A percentile compares a stretch with the other conserved stretches of the same genome.
Conservation (phyloP, 2,888 invertebrate species). For the Tupiocoris notatus region DNA sequence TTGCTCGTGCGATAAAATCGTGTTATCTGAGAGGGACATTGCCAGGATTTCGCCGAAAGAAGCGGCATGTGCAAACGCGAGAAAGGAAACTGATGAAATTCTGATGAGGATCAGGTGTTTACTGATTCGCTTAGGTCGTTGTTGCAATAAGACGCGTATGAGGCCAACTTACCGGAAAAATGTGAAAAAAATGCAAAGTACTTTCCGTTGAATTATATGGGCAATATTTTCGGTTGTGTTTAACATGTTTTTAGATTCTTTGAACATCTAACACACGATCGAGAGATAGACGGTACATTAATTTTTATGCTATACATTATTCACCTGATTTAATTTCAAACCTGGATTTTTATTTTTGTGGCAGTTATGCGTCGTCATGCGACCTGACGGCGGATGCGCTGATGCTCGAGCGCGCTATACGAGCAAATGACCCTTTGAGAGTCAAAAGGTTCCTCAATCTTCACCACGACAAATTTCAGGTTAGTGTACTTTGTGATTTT, state of each 20-base stretch:
- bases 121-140: not conserved
- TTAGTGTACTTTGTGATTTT: no score
- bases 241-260: no score
- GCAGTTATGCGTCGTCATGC: slow-evolving; percentile 51
- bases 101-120: not conserved
- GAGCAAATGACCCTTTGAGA: slow-evolving; percentile 57
- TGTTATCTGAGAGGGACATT: not conserved
- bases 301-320: no score
- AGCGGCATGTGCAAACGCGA: not conserved
- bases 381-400: slow-evolving; percentile 54
- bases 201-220: no score
- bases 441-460: slow-evolving; percentile 58
- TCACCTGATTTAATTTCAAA: no score
- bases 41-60: not conserved
- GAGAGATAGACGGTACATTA: no score
- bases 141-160: no score
- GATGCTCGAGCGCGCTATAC: slow-evolving; percentile 58
- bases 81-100: not conserved
- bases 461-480: slow-evolving; percentile 58
- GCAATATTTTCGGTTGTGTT: no score
- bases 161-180: no score
- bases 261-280: no score
- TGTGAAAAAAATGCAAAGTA: no score
- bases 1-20: not conserved
- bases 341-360: slow-evolving; percentile 38